Conservation (phyloP, 2,113 vertebrate species). For the Ranitomeya imitator region DNA sequence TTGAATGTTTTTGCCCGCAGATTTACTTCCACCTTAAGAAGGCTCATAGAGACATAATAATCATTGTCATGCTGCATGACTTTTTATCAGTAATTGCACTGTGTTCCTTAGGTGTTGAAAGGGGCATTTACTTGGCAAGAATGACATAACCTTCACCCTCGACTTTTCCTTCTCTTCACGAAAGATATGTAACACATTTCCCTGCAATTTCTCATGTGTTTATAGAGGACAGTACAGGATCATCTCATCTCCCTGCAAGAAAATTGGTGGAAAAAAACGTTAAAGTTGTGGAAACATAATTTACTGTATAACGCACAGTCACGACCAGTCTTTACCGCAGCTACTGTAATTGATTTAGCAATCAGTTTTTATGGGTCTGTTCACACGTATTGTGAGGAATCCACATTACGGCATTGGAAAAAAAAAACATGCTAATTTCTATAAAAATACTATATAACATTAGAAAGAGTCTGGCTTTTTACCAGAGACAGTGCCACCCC, state of each 20-base stretch:
- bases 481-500: background rate
- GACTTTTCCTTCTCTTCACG: constrained; percentile 61
- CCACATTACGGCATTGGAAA: background rate
- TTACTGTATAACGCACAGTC: background rate
- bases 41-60: constrained; percentile 69
- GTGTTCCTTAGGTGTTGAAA: constrained; percentile 73
- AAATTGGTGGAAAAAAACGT: background rate
- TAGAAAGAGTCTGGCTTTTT: background rate
- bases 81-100: constrained; percentile 64
- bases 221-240: background rate
- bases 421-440: background rate
- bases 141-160: constrained; percentile 73
- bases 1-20: constrained; percentile 42
- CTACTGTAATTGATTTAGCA: constrained; percentile 1
- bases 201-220: background rate
- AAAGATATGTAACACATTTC: background rate
- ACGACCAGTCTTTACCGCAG: background rate
- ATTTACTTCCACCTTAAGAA: constrained; percentile 61
- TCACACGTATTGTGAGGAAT: background rate
- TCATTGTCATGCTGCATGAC: constrained; percentile 61
- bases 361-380: background rate
- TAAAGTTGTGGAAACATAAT: background rate
- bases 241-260: background rate
- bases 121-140: constrained; percentile 65
- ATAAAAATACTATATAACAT: too few relatives aligned